These are phyloP conservation scores for Nudaria mundana DNA, from an alignment of 2,888 invertebrate genomes.

Conservation along the genomic window DNA sequence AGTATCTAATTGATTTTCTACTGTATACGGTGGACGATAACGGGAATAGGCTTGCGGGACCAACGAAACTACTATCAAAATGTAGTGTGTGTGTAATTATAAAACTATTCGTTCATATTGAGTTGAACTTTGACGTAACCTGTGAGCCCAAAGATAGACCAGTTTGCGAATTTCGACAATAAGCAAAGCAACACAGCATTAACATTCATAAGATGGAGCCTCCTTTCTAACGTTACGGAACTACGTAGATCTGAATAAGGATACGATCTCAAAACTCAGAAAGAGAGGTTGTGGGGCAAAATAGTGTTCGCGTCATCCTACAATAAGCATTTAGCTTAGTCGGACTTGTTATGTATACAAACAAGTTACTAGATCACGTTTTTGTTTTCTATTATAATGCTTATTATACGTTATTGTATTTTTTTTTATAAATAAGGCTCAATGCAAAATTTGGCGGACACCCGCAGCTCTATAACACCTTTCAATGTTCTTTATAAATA, in stretches of 20 bases:
- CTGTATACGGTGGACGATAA: too few relatives aligned
- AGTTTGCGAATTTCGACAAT: not conserved
- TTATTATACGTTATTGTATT: too few relatives aligned
- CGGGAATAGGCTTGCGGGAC: too few relatives aligned
- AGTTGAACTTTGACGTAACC: not conserved
- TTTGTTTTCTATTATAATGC: too few relatives aligned
- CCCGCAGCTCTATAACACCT: too few relatives aligned
- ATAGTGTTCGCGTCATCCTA: not conserved
- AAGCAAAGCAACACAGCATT: not conserved
- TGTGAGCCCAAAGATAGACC: not conserved
- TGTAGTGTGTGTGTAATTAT: too few relatives aligned
- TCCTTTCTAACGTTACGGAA: slow-evolving; percentile 1
- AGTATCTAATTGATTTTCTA: too few relatives aligned
- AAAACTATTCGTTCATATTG: too few relatives aligned
- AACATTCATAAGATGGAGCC: not conserved
- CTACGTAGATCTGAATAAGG: not conserved
- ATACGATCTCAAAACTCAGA: not conserved
- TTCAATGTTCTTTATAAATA: too few relatives aligned
- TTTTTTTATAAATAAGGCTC: too few relatives aligned
- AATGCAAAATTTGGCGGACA: too few relatives aligned
- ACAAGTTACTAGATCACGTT: not conserved
- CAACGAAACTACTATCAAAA: too few relatives aligned
- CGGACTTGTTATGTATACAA: not conserved
- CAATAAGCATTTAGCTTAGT: slow-evolving; percentile 1
- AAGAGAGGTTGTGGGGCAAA: not conserved